Percentiles rank a stretch among this genome's conserved stretches.
Conservation (phyloP, 2,113 vertebrate genomes). For the Ammodytes marinus region DNA sequence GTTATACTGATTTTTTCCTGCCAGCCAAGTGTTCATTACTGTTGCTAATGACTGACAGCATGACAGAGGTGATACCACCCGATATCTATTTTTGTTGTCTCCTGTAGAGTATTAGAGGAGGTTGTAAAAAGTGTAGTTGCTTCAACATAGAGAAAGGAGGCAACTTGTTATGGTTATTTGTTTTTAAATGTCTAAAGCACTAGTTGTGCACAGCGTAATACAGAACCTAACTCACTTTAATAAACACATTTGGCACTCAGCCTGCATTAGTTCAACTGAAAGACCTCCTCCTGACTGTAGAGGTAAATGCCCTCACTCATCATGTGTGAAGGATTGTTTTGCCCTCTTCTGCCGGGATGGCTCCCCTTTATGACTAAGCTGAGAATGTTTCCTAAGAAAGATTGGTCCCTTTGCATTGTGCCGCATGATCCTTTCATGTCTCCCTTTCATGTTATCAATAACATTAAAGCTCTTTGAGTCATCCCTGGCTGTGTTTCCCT, state of each 20-base stretch:
- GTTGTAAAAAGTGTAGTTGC: neutral
- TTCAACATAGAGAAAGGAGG: neutral
- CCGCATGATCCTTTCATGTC: slow-evolving; percentile 45
- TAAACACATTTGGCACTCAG: neutral
- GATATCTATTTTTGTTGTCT: neutral
- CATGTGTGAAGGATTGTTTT: slow-evolving; percentile 31
- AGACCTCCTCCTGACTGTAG: slow-evolving; percentile 5
- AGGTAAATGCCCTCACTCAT: slow-evolving; percentile 38
- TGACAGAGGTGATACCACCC: neutral
- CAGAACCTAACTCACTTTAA: neutral
- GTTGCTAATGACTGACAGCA: neutral
- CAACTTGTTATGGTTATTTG: too few relatives aligned
- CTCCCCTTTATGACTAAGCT: slow-evolving; percentile 48
- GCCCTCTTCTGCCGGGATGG: slow-evolving; percentile 5
- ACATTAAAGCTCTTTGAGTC: slow-evolving; percentile 34
- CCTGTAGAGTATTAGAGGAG: neutral
- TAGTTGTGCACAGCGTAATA: neutral
- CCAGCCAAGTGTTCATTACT: neutral
- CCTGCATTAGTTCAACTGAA: neutral
- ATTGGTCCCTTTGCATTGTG: slow-evolving; percentile 20
- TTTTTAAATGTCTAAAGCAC: too few relatives aligned
- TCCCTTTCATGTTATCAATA: slow-evolving; percentile 43
- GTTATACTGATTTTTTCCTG: neutral
- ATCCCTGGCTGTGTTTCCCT: slow-evolving; percentile 8
- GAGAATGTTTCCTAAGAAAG: slow-evolving; percentile 14